Conservation (phyloP, 2,113 vertebrate genomes). For the Lycaon pictus region DNA sequence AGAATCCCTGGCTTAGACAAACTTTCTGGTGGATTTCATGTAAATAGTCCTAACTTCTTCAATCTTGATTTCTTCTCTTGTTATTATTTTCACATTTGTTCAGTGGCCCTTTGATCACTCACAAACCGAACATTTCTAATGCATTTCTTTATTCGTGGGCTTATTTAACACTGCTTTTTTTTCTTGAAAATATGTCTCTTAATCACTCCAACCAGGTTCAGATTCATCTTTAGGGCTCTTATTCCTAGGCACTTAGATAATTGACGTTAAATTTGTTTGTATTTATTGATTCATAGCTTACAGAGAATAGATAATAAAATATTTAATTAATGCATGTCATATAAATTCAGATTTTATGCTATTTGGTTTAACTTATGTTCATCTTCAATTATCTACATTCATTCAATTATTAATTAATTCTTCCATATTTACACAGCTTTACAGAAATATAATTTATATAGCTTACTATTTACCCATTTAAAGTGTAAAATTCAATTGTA, state of each 20-base stretch:
- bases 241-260: background rate
- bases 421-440: background rate
- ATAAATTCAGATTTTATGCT: slow-evolving; percentile 2
- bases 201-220: background rate
- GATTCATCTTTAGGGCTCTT: background rate
- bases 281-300: background rate
- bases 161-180: slow-evolving; percentile 10
- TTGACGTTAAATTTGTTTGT: background rate
- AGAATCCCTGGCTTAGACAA: slow-evolving; percentile 34
- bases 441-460: background rate
- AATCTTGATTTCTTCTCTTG: background rate
- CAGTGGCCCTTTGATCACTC: background rate
- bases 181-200: background rate
- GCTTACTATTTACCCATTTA: background rate
- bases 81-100: slow-evolving; percentile 34
- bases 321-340: background rate
- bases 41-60: slow-evolving; percentile 6
- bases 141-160: background rate
- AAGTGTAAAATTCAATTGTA: background rate
- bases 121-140: background rate
- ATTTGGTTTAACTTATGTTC: background rate
- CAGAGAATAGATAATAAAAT: slow-evolving; percentile 18
- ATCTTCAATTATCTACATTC: slow-evolving; percentile 35
- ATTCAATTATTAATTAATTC: slow-evolving; percentile 11
- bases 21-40: background rate